Conservation (phyloP, 1,140 invertebrate genomes). For the Melanaphis sacchari region DNA sequence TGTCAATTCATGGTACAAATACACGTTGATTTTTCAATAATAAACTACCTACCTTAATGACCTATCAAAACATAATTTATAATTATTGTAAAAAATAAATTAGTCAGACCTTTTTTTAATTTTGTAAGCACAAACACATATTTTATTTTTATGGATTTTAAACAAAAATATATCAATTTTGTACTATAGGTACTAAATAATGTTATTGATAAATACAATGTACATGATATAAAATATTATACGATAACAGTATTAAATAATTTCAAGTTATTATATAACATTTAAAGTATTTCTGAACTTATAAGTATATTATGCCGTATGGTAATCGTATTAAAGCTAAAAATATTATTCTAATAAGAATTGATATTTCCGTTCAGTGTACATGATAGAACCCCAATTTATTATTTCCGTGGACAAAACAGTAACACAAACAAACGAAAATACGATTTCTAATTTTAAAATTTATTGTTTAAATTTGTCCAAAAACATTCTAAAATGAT, state of each 20-base stretch:
- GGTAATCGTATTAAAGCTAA: neutral
- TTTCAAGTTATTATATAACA: neutral
- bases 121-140: neutral
- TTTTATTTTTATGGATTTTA: neutral
- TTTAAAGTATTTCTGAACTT: neutral
- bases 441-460: neutral
- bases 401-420: neutral
- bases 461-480: neutral
- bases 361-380: neutral
- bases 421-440: neutral
- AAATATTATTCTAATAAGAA: neutral
- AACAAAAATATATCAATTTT: neutral
- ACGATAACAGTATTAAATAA: neutral
- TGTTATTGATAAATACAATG: neutral
- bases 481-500: neutral
- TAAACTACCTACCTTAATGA: neutral
- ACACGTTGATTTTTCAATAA: conserved; percentile 19
- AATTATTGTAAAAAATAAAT: neutral
- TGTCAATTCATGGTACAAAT: neutral
- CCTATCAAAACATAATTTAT: neutral
- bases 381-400: neutral
- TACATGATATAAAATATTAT: neutral
- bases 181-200: neutral
- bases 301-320: rapidly evolving
- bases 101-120: neutral